Conservation (phyloP, 2,797 vertebrate genomes). For the Merluccius polli region DNA sequence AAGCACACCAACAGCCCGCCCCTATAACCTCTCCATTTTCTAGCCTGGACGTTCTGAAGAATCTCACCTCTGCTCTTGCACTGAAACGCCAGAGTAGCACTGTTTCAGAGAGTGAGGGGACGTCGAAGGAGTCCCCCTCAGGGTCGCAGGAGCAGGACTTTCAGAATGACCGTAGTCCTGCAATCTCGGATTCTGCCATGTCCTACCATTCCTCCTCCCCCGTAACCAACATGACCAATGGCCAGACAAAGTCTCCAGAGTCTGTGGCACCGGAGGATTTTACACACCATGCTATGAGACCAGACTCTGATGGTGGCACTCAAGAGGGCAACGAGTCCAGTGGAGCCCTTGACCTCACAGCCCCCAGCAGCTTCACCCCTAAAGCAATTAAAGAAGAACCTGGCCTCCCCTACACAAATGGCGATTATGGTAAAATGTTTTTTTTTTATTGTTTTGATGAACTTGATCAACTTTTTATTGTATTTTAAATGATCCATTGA, state of each 20-base stretch:
- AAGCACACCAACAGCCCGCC: slow-evolving; percentile 41
- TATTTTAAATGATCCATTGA: background rate
- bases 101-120: slow-evolving; percentile 83
- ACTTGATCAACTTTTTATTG: too few relatives aligned
- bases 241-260: slow-evolving; percentile 77
- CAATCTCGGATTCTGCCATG: slow-evolving; percentile 69
- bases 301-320: slow-evolving; percentile 65
- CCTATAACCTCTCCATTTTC: slow-evolving; percentile 63
- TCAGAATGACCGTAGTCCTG: slow-evolving; percentile 82
- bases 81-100: slow-evolving; percentile 86
- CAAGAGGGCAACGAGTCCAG: slow-evolving; percentile 74
- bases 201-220: slow-evolving; percentile 84
- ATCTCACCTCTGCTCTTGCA: slow-evolving; percentile 71
- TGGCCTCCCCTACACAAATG: slow-evolving; percentile 71
- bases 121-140: slow-evolving; percentile 79
- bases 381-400: slow-evolving; percentile 84
- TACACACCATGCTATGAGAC: slow-evolving; percentile 44
- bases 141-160: slow-evolving; percentile 79
- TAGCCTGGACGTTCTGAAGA: slow-evolving; percentile 76
- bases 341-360: slow-evolving; percentile 87
- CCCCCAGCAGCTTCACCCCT: slow-evolving; percentile 74
- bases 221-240: slow-evolving; percentile 70
- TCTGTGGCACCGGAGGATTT: slow-evolving; percentile 65
- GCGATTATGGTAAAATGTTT: slow-evolving; percentile 75
- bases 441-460: background rate